Conservation (phyloP, 2,797 vertebrate genomes). For the Microchirus variegatus region DNA sequence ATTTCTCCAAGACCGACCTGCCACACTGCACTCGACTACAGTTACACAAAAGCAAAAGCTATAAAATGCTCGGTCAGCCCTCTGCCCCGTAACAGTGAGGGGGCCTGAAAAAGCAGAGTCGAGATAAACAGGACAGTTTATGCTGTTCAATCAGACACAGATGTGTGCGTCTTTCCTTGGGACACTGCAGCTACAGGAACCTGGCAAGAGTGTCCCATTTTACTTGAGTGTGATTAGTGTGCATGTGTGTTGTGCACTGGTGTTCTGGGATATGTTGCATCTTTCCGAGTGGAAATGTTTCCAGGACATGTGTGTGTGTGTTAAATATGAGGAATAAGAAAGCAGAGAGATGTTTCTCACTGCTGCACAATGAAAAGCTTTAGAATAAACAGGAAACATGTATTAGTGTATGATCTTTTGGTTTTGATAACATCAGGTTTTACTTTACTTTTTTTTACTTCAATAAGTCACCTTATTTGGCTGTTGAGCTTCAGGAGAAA, state of each 20-base stretch:
- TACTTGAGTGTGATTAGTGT: slow-evolving; percentile 4
- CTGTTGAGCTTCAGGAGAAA: too few relatives aligned
- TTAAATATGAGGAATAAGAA: too few relatives aligned
- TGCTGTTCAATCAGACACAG: slow-evolving; percentile 68
- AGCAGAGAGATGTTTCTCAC: too few relatives aligned
- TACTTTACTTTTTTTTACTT: too few relatives aligned
- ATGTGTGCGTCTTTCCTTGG: slow-evolving; percentile 62
- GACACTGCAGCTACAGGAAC: slow-evolving; percentile 40
- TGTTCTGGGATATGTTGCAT: slow-evolving; percentile 43
- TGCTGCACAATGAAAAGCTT: too few relatives aligned
- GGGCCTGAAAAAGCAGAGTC: slow-evolving; percentile 9
- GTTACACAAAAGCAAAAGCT: slow-evolving; percentile 41
- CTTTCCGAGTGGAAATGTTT: not conserved
- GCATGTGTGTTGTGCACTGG: not conserved
- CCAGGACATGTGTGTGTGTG: too few relatives aligned
- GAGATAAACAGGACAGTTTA: slow-evolving; percentile 27
- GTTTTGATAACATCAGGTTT: too few relatives aligned
- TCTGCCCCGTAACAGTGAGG: slow-evolving; percentile 11
- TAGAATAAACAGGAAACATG: too few relatives aligned
- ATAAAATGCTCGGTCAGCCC: slow-evolving; percentile 27
- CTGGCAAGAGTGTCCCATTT: slow-evolving; percentile 19
- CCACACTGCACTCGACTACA: slow-evolving; percentile 1
- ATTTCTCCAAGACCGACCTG: slow-evolving; percentile 32
- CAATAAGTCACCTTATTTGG: too few relatives aligned
- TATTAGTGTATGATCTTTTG: too few relatives aligned